Percentiles rank a stretch among this genome's conserved stretches.
phyloP scores from a whole-genome alignment of 1,140 invertebrate species.

The Centruroides vittatus region DNA sequence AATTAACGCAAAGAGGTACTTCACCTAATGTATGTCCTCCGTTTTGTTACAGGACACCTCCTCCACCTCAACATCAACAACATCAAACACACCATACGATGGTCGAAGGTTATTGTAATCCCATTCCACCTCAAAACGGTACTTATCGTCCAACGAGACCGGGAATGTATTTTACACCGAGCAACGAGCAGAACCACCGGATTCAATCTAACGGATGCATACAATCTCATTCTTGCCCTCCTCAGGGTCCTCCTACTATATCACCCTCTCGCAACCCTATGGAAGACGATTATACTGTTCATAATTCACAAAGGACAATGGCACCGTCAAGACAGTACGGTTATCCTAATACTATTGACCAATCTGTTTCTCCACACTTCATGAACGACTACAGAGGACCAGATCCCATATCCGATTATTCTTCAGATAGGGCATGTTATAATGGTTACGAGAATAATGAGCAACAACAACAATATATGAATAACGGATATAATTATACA shows the following conservation, averaged over 20 bases:
- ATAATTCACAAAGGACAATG: too few relatives aligned
- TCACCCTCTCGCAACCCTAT: not conserved
- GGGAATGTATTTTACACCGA: slow-evolving; percentile 1
- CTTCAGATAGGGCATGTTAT: too few relatives aligned
- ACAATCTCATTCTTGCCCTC: slow-evolving; percentile 5
- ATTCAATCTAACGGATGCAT: not conserved
- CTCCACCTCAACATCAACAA: slow-evolving; percentile 3
- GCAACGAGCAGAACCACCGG: not conserved
- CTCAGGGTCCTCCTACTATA: slow-evolving; percentile 1
- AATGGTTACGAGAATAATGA: too few relatives aligned
- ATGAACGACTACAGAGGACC: not conserved
- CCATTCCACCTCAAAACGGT: not conserved
- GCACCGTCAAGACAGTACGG: too few relatives aligned
- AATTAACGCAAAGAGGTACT: slow-evolving; percentile 1
- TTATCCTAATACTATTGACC: too few relatives aligned
- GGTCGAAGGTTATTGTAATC: not conserved
- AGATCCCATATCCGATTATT: too few relatives aligned
- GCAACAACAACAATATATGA: not conserved
- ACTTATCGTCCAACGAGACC: slow-evolving; percentile 1
- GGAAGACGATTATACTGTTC: too few relatives aligned
- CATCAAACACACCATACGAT: not conserved
- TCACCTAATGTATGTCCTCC: slow-evolving; percentile 7
- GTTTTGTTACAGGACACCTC: slow-evolving; percentile 11
- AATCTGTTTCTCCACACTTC: not conserved
- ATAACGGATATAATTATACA: too few relatives aligned